Evolutionary conservation across 1,140 invertebrate species (phyloP).

Genomic region (Drosophila nasuta): DNA sequence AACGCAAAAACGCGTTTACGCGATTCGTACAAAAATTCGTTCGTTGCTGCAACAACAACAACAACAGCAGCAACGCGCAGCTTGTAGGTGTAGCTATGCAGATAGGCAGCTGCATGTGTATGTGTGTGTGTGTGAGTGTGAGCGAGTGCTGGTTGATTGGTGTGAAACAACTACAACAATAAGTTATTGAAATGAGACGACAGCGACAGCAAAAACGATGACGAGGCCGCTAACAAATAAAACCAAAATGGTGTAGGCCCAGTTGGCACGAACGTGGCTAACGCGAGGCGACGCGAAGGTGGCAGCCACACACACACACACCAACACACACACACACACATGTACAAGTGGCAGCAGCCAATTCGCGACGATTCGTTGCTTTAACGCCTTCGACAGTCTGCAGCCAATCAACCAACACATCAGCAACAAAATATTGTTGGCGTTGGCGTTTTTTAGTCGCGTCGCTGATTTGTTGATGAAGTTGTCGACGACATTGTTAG

Average conservation of each 20-base stretch:
- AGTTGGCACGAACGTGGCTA: conserved; percentile 9
- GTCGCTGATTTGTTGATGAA: conserved; percentile 71
- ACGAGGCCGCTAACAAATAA: conserved; percentile 56
- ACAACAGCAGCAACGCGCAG: not conserved
- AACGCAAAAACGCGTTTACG: conserved; percentile 84
- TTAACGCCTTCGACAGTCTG: conserved; percentile 42
- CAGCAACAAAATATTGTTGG: conserved; percentile 24
- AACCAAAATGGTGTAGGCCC: conserved; percentile 80
- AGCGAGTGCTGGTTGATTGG: conserved; percentile 41
- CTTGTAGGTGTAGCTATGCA: conserved; percentile 72
- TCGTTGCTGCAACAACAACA: conserved; percentile 16
- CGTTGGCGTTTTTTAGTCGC: conserved; percentile 44
- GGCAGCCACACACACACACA: conserved; percentile 19
- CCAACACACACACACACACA: no score
- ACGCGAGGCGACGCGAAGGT: conserved; percentile 32
- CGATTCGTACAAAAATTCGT: conserved; percentile 84
- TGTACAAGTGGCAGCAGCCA: conserved; percentile 47
- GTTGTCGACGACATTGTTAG: conserved; percentile 53
- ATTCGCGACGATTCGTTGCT: conserved; percentile 48
- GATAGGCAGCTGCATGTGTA: conserved; percentile 37
- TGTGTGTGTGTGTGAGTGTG: conserved; percentile 25
- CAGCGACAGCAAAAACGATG: conserved; percentile 49
- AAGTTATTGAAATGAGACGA: conserved; percentile 78
- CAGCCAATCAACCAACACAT: conserved; percentile 58
- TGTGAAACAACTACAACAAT: conserved; percentile 71